A percentile compares a stretch with the other conserved stretches of the same genome.
phyloP scores from a whole-genome alignment of 2,797 vertebrate species.

The Gymnoscopelus braueri region DNA sequence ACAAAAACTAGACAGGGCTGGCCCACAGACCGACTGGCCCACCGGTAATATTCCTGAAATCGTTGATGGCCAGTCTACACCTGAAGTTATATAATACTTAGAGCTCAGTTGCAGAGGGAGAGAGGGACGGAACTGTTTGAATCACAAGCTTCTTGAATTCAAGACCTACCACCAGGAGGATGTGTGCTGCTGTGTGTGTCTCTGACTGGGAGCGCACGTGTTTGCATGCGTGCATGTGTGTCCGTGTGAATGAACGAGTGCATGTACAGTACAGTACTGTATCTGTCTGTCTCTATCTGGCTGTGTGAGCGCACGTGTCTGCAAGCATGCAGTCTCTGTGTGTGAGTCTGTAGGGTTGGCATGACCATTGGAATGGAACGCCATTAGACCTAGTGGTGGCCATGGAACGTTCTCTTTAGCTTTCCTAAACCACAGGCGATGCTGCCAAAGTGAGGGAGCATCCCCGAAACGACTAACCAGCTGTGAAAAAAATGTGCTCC shows the following conservation, averaged over 20 bases:
- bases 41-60: too few species aligned
- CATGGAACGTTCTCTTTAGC: slow-evolving; percentile 60
- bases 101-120: slow-evolving; percentile 45
- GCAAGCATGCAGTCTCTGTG: slow-evolving; percentile 18
- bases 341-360: slow-evolving; percentile 59
- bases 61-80: not conserved
- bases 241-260: slow-evolving; percentile 13
- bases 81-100: slow-evolving; percentile 41
- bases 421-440: slow-evolving; percentile 49
- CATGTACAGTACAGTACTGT: too few species aligned
- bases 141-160: slow-evolving; percentile 57
- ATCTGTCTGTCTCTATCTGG: too few species aligned
- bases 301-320: too few species aligned
- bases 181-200: not conserved
- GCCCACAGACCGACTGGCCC: too few species aligned
- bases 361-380: slow-evolving; percentile 42
- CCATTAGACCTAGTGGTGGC: slow-evolving; percentile 59
- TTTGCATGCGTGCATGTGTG: slow-evolving; percentile 37
- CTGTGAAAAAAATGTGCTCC: slow-evolving; percentile 81
- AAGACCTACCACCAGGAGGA: slow-evolving; percentile 62
- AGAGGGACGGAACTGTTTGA: slow-evolving; percentile 45
- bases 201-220: not conserved
- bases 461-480: slow-evolving; percentile 77
- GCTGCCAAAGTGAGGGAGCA: slow-evolving; percentile 41
- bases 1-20: too few species aligned